Conservation (phyloP, 2,113 vertebrate genomes). For the Muntiacus muntjak region DNA sequence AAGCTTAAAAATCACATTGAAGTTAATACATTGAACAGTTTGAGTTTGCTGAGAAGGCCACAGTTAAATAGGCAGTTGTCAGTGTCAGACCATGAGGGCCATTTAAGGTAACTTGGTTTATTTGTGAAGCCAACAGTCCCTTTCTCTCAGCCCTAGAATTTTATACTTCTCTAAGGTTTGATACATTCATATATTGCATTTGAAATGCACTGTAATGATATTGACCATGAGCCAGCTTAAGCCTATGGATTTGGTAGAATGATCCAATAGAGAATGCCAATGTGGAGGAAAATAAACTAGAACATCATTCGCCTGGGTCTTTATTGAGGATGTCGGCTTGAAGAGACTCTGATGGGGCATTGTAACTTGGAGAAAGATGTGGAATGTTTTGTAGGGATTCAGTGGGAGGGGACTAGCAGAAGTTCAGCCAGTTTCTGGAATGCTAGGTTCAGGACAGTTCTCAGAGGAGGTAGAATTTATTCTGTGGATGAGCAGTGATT, state of each 20-base stretch:
- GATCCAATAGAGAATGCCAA: not conserved
- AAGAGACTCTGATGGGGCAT: not conserved
- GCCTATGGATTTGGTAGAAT: not conserved
- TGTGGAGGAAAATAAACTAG: not conserved
- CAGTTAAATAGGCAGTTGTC: not conserved
- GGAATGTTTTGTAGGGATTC: not conserved
- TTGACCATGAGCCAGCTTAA: not conserved
- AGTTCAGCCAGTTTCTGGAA: not conserved
- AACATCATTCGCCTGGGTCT: not conserved
- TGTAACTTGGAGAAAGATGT: not conserved
- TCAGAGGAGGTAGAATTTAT: not conserved
- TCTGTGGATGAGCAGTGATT: not conserved
- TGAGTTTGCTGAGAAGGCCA: not conserved
- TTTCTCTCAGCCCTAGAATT: not conserved
- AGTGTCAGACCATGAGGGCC: not conserved
- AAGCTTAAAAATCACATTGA: constrained; percentile 21
- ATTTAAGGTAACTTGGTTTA: constrained; percentile 23
- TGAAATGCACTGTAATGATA: not conserved
- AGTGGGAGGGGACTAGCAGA: not conserved
- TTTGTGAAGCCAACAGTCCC: not conserved
- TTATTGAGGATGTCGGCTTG: not conserved
- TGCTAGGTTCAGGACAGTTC: not conserved
- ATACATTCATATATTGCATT: not conserved
- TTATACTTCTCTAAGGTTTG: not conserved
- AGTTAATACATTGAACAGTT: not conserved